These are phyloP conservation scores for Syncerus caffer DNA, from an alignment of 2,797 vertebrate species.

Conservation along the genomic window DNA sequence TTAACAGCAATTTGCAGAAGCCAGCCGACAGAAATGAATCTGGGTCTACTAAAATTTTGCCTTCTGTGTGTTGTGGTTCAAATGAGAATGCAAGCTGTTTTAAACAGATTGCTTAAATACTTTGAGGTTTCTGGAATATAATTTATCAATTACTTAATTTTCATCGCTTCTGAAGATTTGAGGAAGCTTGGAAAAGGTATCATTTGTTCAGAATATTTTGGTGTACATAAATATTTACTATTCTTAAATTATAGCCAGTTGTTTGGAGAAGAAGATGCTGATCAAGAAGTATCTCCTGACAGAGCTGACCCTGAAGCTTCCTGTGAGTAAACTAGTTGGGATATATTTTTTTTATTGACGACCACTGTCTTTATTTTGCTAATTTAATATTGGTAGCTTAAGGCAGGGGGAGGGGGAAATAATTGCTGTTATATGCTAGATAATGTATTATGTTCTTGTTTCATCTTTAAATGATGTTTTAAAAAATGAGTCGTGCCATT, in stretches of 20 bases:
- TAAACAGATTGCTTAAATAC: background rate
- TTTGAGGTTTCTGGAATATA: background rate
- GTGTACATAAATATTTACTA: conserved; percentile 27
- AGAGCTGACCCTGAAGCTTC: conserved; percentile 97
- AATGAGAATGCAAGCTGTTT: background rate
- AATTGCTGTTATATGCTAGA: background rate
- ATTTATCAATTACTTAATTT: background rate
- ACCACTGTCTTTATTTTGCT: background rate
- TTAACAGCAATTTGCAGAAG: background rate
- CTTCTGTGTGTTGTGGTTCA: background rate
- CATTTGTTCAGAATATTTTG: background rate
- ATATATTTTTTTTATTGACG: background rate
- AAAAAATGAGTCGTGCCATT: background rate
- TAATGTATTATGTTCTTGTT: background rate
- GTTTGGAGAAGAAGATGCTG: conserved; percentile 98
- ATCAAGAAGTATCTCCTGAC: conserved; percentile 98
- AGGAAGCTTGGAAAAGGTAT: background rate
- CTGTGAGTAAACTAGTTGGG: conserved; percentile 87
- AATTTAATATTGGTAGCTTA: background rate
- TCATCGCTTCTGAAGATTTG: background rate
- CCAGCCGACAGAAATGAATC: background rate
- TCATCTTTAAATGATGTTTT: background rate
- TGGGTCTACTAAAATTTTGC: background rate
- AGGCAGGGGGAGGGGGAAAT: background rate
- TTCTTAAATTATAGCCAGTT: conserved; percentile 89